Evolutionary conservation across 2,888 invertebrate species (phyloP).

Genomic region (Cryptus viduatorius): DNA sequence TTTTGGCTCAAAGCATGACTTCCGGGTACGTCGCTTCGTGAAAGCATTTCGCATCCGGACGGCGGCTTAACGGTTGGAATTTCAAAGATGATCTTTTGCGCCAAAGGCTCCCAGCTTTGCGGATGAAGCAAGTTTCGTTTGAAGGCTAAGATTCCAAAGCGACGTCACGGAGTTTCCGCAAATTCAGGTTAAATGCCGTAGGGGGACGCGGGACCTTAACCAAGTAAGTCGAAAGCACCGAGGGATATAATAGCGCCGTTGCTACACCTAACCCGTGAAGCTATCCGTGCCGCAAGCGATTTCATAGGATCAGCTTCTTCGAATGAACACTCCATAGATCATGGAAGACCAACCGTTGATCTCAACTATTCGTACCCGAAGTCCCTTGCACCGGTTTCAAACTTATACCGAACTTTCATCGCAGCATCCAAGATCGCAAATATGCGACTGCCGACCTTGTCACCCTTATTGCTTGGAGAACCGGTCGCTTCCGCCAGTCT

Average conservation of each 20-base stretch:
- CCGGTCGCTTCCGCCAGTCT: neutral
- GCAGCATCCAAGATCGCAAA: conserved; percentile 2
- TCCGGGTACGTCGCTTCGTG: neutral
- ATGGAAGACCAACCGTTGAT: conserved; percentile 42
- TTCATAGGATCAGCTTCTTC: conserved; percentile 33
- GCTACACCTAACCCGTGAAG: neutral
- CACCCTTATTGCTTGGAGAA: conserved; percentile 1
- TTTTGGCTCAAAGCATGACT: neutral
- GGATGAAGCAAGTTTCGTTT: conserved; percentile 31
- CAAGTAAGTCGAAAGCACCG: neutral
- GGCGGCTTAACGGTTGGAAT: conserved; percentile 17
- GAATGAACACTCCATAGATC: conserved; percentile 39
- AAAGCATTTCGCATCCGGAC: neutral
- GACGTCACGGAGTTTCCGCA: conserved; percentile 61
- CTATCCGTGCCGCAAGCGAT: conserved; percentile 37
- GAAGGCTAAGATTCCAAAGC: conserved; percentile 55
- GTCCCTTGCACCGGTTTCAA: conserved; percentile 24
- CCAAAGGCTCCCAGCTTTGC: conserved; percentile 34
- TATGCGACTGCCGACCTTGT: conserved; percentile 13
- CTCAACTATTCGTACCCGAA: conserved; percentile 29
- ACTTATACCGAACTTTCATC: conserved; percentile 36
- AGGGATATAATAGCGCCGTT: conserved; percentile 5
- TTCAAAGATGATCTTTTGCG: conserved; percentile 49
- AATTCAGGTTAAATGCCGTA: conserved; percentile 65
- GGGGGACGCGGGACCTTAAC: conserved; percentile 42